Evolutionary conservation across 1,140 invertebrate genomes (phyloP).

Genomic region (Leptinotarsa defecta): DNA sequence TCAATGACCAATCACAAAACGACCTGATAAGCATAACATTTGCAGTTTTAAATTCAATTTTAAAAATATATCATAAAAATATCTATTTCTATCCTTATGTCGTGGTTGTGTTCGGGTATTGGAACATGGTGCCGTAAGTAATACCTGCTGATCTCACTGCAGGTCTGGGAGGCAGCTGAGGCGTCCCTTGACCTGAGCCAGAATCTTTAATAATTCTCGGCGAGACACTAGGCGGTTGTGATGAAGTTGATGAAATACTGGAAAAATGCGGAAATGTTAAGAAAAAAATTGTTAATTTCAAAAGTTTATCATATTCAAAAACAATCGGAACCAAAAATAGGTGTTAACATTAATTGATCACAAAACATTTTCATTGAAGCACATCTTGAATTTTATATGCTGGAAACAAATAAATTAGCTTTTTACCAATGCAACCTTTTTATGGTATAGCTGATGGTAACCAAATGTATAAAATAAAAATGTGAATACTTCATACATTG

Average conservation of each 20-base stretch:
- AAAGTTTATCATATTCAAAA: too few species aligned
- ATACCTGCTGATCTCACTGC: slow-evolving; percentile 50
- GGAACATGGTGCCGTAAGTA: slow-evolving; percentile 51
- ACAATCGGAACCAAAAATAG: too few species aligned
- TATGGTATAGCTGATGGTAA: too few species aligned
- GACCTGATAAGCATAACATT: slow-evolving; percentile 22
- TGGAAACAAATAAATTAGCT: too few species aligned
- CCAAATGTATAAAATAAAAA: too few species aligned
- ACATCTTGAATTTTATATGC: too few species aligned
- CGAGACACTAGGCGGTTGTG: slow-evolving; percentile 48
- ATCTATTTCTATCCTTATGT: slow-evolving; percentile 36
- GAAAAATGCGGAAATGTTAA: not conserved
- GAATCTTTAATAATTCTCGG: slow-evolving; percentile 48
- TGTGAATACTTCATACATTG: too few species aligned
- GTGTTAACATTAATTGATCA: too few species aligned
- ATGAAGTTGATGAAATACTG: slow-evolving; percentile 19
- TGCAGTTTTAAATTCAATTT: not conserved
- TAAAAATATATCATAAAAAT: not conserved
- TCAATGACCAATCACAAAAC: slow-evolving; percentile 2
- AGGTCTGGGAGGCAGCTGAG: slow-evolving; percentile 50
- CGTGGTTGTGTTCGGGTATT: slow-evolving; percentile 52
- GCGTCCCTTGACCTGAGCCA: slow-evolving; percentile 49
- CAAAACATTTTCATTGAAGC: too few species aligned
- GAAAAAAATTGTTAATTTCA: too few species aligned
- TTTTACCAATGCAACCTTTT: too few species aligned